Percentiles rank a stretch among this genome's conserved stretches.
These are phyloP conservation scores for Emmelina monodactyla DNA, from an alignment of 2,888 invertebrate genomes.

Conservation along the genomic window DNA sequence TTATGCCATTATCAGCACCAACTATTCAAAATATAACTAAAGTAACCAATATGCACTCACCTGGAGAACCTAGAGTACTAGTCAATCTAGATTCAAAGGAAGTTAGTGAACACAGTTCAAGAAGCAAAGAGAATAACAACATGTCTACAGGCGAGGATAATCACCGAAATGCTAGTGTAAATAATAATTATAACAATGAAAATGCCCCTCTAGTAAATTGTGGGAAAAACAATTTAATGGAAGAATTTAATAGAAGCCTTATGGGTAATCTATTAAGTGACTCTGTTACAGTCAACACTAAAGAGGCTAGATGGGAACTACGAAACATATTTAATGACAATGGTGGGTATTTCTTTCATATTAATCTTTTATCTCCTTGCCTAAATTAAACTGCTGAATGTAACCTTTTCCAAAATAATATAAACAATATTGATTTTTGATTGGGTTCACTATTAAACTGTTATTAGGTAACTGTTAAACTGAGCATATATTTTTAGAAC, in stretches of 20 bases:
- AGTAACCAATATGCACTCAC: slow-evolving; percentile 56
- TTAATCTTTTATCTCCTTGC: background rate
- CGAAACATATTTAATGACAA: slow-evolving; percentile 68
- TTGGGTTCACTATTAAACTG: too few relatives aligned
- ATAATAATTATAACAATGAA: slow-evolving; percentile 29
- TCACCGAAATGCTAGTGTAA: slow-evolving; percentile 24
- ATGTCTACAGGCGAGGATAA: slow-evolving; percentile 31
- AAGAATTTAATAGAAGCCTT: slow-evolving; percentile 55
- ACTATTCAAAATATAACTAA: slow-evolving; percentile 54
- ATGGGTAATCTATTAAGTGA: slow-evolving; percentile 63
- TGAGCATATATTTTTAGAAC: too few relatives aligned
- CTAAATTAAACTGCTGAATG: too few relatives aligned
- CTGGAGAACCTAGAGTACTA: slow-evolving; percentile 55
- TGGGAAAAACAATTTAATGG: slow-evolving; percentile 51
- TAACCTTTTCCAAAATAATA: too few relatives aligned
- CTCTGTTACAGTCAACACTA: slow-evolving; percentile 73
- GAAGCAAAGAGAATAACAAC: slow-evolving; percentile 39
- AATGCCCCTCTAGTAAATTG: slow-evolving; percentile 34
- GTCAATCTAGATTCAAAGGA: slow-evolving; percentile 58
- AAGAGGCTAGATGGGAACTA: slow-evolving; percentile 72
- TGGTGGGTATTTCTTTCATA: slow-evolving; percentile 24
- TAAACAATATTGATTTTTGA: too few relatives aligned
- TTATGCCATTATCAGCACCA: slow-evolving; percentile 52
- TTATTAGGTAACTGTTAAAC: too few relatives aligned
- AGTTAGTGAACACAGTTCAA: slow-evolving; percentile 42